These are phyloP conservation scores for Nezara viridula DNA, from an alignment of 2,888 invertebrate species.

Conservation along the genomic window DNA sequence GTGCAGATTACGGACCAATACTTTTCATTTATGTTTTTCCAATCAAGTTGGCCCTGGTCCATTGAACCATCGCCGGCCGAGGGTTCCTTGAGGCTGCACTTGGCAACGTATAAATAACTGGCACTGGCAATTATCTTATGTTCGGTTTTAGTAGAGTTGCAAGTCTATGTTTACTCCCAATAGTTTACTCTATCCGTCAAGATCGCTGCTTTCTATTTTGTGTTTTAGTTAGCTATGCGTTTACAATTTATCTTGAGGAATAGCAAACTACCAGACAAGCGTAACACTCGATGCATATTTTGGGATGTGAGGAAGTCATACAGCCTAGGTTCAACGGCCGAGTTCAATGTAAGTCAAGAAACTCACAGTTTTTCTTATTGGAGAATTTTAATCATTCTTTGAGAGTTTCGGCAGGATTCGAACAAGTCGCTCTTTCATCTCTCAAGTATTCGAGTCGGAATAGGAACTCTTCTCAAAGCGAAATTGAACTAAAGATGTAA, in stretches of 20 bases:
- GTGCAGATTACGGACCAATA: too few relatives aligned
- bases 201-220: background rate
- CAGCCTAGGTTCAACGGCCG: background rate
- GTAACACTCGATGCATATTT: background rate
- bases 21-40: background rate
- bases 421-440: too few relatives aligned
- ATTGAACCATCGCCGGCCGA: background rate
- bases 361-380: background rate
- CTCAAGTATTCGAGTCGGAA: too few relatives aligned
- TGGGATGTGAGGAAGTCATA: background rate
- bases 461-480: too few relatives aligned
- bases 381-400: too few relatives aligned
- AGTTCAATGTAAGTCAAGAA: too few relatives aligned
- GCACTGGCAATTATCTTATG: background rate
- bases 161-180: background rate
- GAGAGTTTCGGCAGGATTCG: too few relatives aligned
- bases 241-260: background rate
- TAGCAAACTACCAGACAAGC: background rate
- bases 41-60: background rate
- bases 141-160: background rate
- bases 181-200: background rate
- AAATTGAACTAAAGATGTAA: too few relatives aligned
- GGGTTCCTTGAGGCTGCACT: background rate
- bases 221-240: background rate
- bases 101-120: background rate